Percentiles rank a stretch among this genome's conserved stretches.
Conservation (phyloP, 2,888 invertebrate genomes). For the Pseudococcus viburni region DNA sequence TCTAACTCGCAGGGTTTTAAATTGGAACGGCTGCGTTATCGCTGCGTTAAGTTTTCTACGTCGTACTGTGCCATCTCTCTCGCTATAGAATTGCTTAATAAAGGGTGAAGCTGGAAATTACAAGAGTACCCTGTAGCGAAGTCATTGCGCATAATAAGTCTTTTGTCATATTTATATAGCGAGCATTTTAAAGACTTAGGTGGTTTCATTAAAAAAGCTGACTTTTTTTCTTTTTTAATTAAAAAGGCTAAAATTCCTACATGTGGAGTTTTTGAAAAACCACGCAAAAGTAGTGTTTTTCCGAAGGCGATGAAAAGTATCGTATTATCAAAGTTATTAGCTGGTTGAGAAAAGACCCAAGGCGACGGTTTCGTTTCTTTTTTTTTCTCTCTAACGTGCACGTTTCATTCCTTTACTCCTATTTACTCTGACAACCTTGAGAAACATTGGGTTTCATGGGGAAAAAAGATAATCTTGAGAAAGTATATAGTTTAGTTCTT, state of each 20-base stretch:
- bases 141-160: conserved; percentile 44
- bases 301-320: not conserved
- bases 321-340: conserved; percentile 1
- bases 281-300: not conserved
- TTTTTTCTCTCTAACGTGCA: not conserved
- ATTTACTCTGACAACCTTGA: not conserved
- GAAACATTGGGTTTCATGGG: not conserved
- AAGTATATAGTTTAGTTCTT: not conserved
- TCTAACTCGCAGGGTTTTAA: not conserved
- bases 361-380: not conserved
- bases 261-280: not conserved
- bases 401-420: not conserved
- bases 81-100: conserved; percentile 8
- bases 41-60: not conserved
- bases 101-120: conserved; percentile 43
- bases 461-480: not conserved
- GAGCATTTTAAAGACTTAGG: not conserved
- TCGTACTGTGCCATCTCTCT: not conserved
- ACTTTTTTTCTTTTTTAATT: conserved; percentile 27
- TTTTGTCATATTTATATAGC: conserved; percentile 38
- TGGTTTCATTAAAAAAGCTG: not conserved
- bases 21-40: not conserved
- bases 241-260: not conserved
- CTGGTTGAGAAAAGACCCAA: not conserved
- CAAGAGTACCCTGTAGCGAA: conserved; percentile 9